Evolutionary conservation across 2,113 vertebrate species (phyloP).

Genomic region (Scophthalmus maximus): DNA sequence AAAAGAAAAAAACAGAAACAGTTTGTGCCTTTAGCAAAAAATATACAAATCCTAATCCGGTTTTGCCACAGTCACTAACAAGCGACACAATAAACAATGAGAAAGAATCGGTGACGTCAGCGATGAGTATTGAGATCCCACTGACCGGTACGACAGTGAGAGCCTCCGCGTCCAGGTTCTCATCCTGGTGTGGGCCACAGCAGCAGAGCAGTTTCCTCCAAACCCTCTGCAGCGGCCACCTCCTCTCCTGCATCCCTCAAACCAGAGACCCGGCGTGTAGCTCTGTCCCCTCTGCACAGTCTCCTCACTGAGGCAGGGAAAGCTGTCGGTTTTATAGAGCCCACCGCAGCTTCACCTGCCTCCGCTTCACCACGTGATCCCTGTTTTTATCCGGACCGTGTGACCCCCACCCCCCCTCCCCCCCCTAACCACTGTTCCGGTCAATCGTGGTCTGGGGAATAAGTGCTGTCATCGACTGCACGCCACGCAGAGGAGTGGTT

Average conservation of each 20-base stretch:
- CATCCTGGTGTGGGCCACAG: constrained; percentile 27
- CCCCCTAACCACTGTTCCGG: neutral
- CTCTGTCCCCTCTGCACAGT: neutral
- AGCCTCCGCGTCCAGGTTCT: constrained; percentile 62
- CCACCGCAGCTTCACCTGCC: constrained; percentile 56
- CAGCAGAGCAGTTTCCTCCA: constrained; percentile 49
- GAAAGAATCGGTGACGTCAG: neutral
- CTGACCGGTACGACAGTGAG: constrained; percentile 76
- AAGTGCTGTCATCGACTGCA: constrained; percentile 60
- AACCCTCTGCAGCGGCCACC: constrained; percentile 36
- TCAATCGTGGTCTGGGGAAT: constrained; percentile 53
- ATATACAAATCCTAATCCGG: neutral
- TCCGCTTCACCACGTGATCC: constrained; percentile 40
- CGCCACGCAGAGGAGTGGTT: constrained; percentile 34
- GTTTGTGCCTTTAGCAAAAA: neutral
- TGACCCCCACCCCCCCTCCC: constrained; percentile 35
- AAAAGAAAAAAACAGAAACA: neutral
- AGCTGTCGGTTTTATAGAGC: too few species aligned
- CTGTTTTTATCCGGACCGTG: constrained; percentile 13
- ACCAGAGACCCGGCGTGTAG: neutral
- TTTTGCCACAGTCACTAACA: neutral
- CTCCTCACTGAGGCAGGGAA: neutral
- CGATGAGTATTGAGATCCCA: constrained; percentile 20
- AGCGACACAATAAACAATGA: neutral
- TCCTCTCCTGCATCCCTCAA: constrained; percentile 40